These are phyloP conservation scores for Arge pagana DNA, from an alignment of 2,888 invertebrate genomes.

Conservation along the genomic window DNA sequence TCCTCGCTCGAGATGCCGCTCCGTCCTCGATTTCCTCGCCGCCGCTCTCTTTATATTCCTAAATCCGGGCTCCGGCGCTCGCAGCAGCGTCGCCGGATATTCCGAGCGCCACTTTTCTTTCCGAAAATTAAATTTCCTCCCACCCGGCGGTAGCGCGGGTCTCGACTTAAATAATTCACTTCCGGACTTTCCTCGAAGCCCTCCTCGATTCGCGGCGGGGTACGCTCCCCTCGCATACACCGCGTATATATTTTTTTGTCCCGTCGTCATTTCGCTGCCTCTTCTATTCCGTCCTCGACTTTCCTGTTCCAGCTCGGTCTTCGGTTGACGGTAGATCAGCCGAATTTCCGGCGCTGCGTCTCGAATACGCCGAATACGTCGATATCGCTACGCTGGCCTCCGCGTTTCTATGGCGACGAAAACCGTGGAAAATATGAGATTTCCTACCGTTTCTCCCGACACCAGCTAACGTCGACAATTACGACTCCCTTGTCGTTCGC, in stretches of 20 bases:
- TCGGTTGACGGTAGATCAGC: constrained; percentile 18
- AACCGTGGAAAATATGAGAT: constrained; percentile 41
- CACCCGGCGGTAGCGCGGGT: constrained; percentile 34
- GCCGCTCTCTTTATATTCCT: no score
- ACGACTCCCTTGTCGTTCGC: background rate
- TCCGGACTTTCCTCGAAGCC: constrained; percentile 27
- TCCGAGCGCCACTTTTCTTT: constrained; percentile 4
- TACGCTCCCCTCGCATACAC: background rate
- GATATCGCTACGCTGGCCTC: constrained; percentile 31
- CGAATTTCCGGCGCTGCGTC: constrained; percentile 25
- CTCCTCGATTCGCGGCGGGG: background rate
- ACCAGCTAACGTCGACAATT: background rate
- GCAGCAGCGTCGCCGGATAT: no score
- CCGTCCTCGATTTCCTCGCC: no score
- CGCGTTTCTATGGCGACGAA: constrained; percentile 38
- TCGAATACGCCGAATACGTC: constrained; percentile 12
- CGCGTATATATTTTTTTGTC: constrained; percentile 6
- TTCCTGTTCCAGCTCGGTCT: constrained; percentile 23
- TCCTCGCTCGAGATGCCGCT: no score
- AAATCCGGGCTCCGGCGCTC: no score
- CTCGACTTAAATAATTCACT: constrained; percentile 49
- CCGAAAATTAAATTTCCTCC: constrained; percentile 12
- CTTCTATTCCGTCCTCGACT: background rate
- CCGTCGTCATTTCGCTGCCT: constrained; percentile 3
- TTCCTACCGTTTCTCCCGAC: constrained; percentile 37